These are phyloP conservation scores for Actinia tenebrosa DNA, from an alignment of 64 coral and sea anemone genomes.

Conservation along the genomic window DNA sequence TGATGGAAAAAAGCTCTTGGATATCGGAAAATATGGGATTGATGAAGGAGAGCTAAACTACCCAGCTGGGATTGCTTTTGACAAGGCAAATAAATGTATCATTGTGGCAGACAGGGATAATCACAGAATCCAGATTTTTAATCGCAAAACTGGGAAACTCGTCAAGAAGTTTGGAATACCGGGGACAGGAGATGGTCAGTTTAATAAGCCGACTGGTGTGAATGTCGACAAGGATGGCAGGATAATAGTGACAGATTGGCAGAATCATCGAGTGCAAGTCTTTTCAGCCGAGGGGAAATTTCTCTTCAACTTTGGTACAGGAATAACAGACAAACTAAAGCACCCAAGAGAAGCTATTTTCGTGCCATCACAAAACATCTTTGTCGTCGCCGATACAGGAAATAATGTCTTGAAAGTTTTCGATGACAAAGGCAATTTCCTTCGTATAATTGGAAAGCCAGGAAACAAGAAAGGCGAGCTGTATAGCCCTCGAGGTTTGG, in stretches of 20 bases:
- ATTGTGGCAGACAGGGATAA: slow-evolving; percentile 52
- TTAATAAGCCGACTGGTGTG: slow-evolving; percentile 44
- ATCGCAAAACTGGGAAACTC: slow-evolving; percentile 44
- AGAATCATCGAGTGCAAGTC: slow-evolving; percentile 61
- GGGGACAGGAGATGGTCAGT: slow-evolving; percentile 34
- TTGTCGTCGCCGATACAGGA: slow-evolving; percentile 53
- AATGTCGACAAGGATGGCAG: slow-evolving; percentile 42
- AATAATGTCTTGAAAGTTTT: slow-evolving; percentile 56
- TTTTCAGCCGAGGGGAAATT: slow-evolving; percentile 39
- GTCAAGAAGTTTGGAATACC: slow-evolving; percentile 57
- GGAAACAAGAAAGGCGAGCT: slow-evolving; percentile 62
- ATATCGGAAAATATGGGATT: slow-evolving; percentile 50
- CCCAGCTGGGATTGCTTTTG: slow-evolving; percentile 45
- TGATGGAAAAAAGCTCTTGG: slow-evolving; percentile 27
- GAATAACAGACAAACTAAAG: slow-evolving; percentile 31
- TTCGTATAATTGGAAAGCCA: slow-evolving; percentile 36
- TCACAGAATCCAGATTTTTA: slow-evolving; percentile 48
- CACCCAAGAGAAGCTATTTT: slow-evolving; percentile 55
- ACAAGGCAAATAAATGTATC: slow-evolving; percentile 37
- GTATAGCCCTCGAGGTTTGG: slow-evolving; percentile 41
- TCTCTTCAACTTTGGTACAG: slow-evolving; percentile 50
- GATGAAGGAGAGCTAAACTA: slow-evolving; percentile 50
- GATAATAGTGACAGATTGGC: slow-evolving; percentile 61
- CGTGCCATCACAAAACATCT: slow-evolving; percentile 19
- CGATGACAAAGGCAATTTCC: slow-evolving; percentile 46